phyloP scores from a whole-genome alignment of 2,797 vertebrate species.

The Schizothorax lantsangensis region DNA sequence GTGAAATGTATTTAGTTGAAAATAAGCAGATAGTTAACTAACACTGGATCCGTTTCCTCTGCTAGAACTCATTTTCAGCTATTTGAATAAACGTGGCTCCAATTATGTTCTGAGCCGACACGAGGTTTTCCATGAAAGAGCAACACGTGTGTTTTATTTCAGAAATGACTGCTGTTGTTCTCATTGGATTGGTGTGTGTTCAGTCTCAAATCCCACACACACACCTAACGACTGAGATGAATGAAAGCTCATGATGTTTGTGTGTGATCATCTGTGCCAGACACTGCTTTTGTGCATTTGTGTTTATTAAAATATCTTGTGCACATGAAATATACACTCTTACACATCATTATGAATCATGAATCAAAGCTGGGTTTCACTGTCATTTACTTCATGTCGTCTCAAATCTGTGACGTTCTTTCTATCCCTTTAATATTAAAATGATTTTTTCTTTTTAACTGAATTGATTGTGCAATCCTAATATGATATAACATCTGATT shows the following conservation, averaged over 20 bases:
- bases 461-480: neutral
- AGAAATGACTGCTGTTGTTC: conserved; percentile 65
- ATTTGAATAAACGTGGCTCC: conserved; percentile 67
- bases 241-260: neutral
- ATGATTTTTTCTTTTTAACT: neutral
- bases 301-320: neutral
- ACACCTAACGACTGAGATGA: neutral
- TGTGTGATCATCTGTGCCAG: neutral
- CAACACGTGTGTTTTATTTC: conserved; percentile 61
- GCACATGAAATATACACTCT: neutral
- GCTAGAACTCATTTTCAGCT: conserved; percentile 57
- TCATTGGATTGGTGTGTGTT: conserved; percentile 51
- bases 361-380: neutral
- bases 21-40: conserved; percentile 67
- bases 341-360: neutral
- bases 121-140: conserved; percentile 40
- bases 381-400: neutral
- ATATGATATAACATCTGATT: neutral
- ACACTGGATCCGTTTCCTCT: conserved; percentile 62
- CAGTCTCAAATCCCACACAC: neutral
- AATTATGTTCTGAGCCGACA: conserved; percentile 63
- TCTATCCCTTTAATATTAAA: neutral
- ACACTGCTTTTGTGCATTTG: neutral
- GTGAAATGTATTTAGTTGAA: conserved; percentile 65
- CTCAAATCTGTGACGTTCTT: neutral